Evolutionary conservation across 2,797 vertebrate species (phyloP).

Genomic region (Scyliorhinus canicula): DNA sequence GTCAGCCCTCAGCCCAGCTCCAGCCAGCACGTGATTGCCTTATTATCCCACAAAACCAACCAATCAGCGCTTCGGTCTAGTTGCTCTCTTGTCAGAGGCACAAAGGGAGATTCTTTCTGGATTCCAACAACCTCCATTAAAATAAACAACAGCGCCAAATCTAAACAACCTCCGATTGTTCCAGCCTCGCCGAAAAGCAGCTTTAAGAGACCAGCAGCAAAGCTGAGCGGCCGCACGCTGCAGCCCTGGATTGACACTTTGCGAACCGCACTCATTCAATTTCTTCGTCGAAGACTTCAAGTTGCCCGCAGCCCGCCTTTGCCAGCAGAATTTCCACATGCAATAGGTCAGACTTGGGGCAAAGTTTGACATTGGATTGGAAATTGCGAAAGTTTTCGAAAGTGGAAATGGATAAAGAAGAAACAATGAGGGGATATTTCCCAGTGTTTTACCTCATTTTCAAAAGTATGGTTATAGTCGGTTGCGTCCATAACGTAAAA

Average conservation of each 20-base stretch:
- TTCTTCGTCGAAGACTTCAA: no score
- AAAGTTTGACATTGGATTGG: neutral
- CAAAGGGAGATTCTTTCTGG: neutral
- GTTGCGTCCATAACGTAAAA: neutral
- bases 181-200: neutral
- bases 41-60: neutral
- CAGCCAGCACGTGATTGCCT: conserved; percentile 16
- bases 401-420: neutral
- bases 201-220: conserved; percentile 47
- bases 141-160: neutral
- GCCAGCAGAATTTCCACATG: neutral
- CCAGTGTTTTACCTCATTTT: neutral
- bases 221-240: neutral
- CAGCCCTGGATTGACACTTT: neutral
- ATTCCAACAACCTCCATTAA: neutral
- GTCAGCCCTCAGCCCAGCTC: neutral
- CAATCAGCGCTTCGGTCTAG: neutral
- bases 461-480: neutral
- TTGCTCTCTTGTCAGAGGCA: conserved; percentile 14
- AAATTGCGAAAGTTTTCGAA: neutral
- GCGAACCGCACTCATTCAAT: neutral
- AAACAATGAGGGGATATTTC: neutral
- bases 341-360: neutral
- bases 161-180: neutral
- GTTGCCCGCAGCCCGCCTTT: neutral